Evolutionary conservation across 1,140 invertebrate species (phyloP).

Genomic region (Alviniconcha marisindica): DNA sequence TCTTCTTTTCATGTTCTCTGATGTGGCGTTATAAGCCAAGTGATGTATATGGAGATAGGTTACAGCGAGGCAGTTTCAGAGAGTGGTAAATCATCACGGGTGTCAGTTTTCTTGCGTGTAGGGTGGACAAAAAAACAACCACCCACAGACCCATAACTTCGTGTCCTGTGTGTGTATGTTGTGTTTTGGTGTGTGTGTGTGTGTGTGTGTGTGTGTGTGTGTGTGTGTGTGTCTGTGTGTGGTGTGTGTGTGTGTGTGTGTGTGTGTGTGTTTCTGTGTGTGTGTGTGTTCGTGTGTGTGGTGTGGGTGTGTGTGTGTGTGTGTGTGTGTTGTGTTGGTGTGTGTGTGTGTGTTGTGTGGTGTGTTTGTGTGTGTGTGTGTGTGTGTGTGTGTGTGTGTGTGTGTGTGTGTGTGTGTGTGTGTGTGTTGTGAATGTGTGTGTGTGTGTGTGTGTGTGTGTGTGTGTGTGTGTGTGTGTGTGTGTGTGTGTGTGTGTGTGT

Average conservation of each 20-base stretch:
- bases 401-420: background rate
- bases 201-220: background rate
- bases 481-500: background rate
- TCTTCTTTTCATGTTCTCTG: no score
- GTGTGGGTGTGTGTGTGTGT: background rate
- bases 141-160: background rate
- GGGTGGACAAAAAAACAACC: background rate
- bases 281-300: background rate
- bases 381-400: background rate
- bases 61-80: no score
- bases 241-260: background rate
- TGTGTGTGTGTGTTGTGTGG: no score
- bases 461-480: slow-evolving; percentile 11
- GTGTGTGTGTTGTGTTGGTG: background rate
- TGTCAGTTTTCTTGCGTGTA: no score
- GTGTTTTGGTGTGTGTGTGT: background rate
- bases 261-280: background rate
- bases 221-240: background rate
- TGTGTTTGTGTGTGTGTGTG: background rate
- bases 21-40: no score
- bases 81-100: no score
- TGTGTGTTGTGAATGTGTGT: background rate
- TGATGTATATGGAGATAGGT: no score
- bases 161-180: background rate
- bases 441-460: background rate